Base-by-base conservation (phyloP, 1,140 invertebrate genomes). In the Steinernema khuongi region DNA sequence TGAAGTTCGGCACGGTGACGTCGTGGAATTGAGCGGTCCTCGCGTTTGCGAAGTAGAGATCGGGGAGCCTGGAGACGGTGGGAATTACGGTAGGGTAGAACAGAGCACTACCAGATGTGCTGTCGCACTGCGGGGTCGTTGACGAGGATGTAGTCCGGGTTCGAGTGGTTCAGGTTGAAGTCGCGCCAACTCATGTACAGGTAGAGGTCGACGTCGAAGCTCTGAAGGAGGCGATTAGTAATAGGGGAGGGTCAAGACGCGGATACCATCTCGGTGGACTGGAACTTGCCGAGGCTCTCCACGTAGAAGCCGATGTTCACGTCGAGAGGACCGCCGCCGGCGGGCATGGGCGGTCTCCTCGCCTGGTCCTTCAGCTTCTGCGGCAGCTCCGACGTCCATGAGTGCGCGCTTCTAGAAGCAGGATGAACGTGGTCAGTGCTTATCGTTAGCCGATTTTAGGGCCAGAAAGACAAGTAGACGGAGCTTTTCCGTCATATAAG, bases 11-110 rank as follows among this genome's bases (percentile, higher is more conserved):
- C 0, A 80, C 78, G 1, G 71, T 72, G 0, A 96, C 95, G 85
- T 95, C 93, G 86, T 96, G 94, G 86, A 95, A 94, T 85, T 95
- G 93, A 66, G 94, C 93, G 83, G 94, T 93, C 85, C 95, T 94
- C 87, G 96, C 93, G 83, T 96, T 96, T 19, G 92, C 92, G 87
- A 96, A 96, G 89, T 96, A 96, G 77, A 96, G 88, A 89, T 96
- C 94, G 14, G 94, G 94, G 92, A 94, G 94, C 93, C 93, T 69
- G 28, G 31, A 69, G 31, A n/a, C n/a, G n/a, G 19, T 11, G 22
- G 4, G 7, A 32, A 31, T 69, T 33, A 32, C 11, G 7, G 11
- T 4, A n/a, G n/a, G 2, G 2, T 7, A 7, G 30, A 4, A 22
- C 68, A 31, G 7, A 33, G 22, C 4, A 4, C 33, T 33, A 41